These are phyloP conservation scores for Philhelius pedissequus DNA, from an alignment of 2,888 invertebrate genomes.

Conservation along the genomic window DNA sequence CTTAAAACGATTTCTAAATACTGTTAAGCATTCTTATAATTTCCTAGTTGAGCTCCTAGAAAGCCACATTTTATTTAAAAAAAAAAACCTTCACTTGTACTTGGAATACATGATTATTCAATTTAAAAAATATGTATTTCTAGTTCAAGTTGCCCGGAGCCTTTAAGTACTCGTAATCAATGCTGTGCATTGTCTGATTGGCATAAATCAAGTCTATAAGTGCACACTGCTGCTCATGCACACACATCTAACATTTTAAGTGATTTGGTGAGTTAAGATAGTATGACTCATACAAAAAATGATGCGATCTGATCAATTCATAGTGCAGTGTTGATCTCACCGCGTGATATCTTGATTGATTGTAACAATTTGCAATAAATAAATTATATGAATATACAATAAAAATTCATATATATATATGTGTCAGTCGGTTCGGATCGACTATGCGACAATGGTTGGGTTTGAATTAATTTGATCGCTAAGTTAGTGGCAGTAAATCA, in stretches of 20 bases:
- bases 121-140: slow-evolving; percentile 28
- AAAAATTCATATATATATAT: no score
- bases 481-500: slow-evolving; percentile 3
- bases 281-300: slow-evolving; percentile 40
- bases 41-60: background rate
- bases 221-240: background rate
- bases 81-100: slow-evolving; percentile 3
- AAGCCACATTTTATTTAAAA: slow-evolving; percentile 4
- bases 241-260: background rate
- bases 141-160: slow-evolving; percentile 35
- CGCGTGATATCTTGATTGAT: slow-evolving; percentile 57
- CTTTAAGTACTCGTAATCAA: slow-evolving; percentile 20
- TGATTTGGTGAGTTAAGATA: slow-evolving; percentile 1
- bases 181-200: slow-evolving; percentile 29
- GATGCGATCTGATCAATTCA: slow-evolving; percentile 29
- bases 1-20: background rate
- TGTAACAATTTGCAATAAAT: slow-evolving; percentile 42
- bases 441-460: background rate
- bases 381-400: background rate
- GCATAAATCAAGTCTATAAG: slow-evolving; percentile 39
- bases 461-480: slow-evolving; percentile 14
- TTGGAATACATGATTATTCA: slow-evolving; percentile 37
- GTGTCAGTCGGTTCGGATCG: background rate
- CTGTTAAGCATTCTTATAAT: background rate
- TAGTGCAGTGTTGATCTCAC: slow-evolving; percentile 56